Evolutionary conservation across 1,140 invertebrate genomes (phyloP).

Genomic region (Papilio glaucus): DNA sequence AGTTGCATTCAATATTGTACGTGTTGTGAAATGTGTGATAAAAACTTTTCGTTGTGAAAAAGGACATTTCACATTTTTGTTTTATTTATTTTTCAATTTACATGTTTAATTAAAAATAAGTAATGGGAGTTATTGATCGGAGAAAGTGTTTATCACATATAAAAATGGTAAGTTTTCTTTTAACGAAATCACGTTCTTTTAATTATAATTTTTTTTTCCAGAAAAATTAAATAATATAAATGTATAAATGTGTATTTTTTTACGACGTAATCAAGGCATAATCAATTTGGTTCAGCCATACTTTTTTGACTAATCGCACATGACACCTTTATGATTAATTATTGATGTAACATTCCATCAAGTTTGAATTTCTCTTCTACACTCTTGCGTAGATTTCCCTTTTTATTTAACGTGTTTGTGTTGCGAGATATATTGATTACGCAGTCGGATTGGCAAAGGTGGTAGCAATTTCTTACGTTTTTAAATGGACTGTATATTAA

Average conservation of each 20-base stretch:
- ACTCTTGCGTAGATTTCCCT: constrained; percentile 15
- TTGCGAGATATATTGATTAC: constrained; percentile 26
- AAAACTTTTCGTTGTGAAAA: constrained; percentile 52
- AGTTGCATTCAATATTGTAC: constrained; percentile 50
- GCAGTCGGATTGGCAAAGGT: constrained; percentile 6
- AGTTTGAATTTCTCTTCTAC: constrained; percentile 12
- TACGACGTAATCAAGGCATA: no score
- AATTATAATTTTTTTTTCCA: not conserved
- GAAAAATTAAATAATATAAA: no score
- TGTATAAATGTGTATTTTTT: no score
- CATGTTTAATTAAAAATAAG: constrained; percentile 40
- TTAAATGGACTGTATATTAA: not conserved
- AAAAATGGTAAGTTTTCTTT: constrained; percentile 56
- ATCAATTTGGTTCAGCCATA: no score
- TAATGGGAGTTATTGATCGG: constrained; percentile 56
- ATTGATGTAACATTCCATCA: not conserved
- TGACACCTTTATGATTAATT: not conserved
- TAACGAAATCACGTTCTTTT: not conserved
- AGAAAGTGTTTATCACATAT: constrained; percentile 48
- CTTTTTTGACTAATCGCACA: not conserved
- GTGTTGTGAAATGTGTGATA: constrained; percentile 71
- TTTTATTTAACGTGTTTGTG: constrained; percentile 11
- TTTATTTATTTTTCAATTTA: constrained; percentile 21
- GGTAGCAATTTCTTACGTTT: not conserved
- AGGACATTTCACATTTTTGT: constrained; percentile 34